These are phyloP conservation scores for Isurus oxyrinchus DNA, from an alignment of 2,113 vertebrate genomes.

Conservation along the genomic window DNA sequence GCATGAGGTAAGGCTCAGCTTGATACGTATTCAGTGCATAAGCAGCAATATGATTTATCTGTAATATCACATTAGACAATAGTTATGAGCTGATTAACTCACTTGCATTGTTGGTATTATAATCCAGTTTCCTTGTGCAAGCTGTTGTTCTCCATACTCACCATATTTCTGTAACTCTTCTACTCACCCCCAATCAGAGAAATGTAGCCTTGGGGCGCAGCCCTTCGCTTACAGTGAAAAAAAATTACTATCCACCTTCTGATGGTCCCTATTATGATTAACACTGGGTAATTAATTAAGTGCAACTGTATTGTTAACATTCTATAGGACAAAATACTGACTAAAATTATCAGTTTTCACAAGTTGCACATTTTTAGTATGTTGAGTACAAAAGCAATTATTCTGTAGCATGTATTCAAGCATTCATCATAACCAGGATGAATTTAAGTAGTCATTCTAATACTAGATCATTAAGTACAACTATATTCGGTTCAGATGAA, in stretches of 20 bases:
- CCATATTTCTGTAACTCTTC: background rate
- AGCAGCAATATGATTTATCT: background rate
- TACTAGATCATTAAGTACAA: background rate
- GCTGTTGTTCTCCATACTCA: background rate
- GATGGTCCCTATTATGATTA: background rate
- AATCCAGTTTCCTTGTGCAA: background rate
- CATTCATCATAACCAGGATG: background rate
- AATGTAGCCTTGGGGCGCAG: background rate
- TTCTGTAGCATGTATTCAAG: background rate
- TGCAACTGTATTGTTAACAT: background rate
- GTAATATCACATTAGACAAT: background rate
- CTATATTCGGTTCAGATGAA: background rate
- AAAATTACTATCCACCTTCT: background rate
- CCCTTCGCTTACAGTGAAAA: background rate
- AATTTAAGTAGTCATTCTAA: background rate
- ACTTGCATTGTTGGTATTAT: background rate
- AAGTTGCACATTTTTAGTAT: background rate
- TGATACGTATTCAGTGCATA: too few relatives aligned
- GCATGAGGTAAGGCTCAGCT: too few relatives aligned
- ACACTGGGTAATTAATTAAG: background rate
- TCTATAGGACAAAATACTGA: background rate
- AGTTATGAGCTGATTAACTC: background rate
- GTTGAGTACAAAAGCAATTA: background rate
- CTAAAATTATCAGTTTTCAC: background rate
- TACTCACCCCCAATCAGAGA: background rate